Base-by-base conservation (phyloP, 2,888 invertebrate species). In the Tiliacea citrago region DNA sequence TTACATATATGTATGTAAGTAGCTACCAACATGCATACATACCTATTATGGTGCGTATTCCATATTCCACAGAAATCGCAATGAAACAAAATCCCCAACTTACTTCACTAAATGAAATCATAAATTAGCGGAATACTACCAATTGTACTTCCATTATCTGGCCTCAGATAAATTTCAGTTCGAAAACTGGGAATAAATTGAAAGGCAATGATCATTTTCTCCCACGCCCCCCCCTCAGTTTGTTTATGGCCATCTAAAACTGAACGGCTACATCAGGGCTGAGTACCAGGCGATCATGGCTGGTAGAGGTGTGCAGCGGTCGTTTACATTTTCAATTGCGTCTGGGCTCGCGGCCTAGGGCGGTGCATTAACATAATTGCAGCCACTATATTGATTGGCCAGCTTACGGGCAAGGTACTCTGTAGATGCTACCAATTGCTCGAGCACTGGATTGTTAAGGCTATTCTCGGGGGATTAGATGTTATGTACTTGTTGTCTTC, bases 341-440 rank as follows among this genome's bases (percentile, higher is more conserved):
- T 91, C 92, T 89, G 90, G 89, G 87, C 88, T 86, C 89, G 90
- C 85, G 88, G 93, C 93, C 92, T 90, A 90, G 92, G 94, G 94
- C 93, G 90, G 87, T 92, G 91, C 95, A 96, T 96, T 96, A 95
- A 91, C 96, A 96, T 96, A 96, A 96, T 96, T 95, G 96, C 95
- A 93, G 91, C 89, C 90, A 90, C 92, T 93, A 91, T 94, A 95
- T 96, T 96, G 96, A 96, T 96, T 96, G 95, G 93, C 91, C 87
- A 87, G 91, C 92, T 91, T 86, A 91, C 91, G 88, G 90, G 88
- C 89, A 83, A 87, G 88, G 87, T 83, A 86, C 90, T 90, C 67
- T 71, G 72, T 82, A 89, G 89, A 89, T 86, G 88, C 89, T 83
- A 79, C 78, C 85, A 85, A 83, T 86, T 81, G 86, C 85, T 58